These are phyloP conservation scores for Ophraella communa DNA, from an alignment of 2,888 invertebrate genomes.

Conservation along the genomic window DNA sequence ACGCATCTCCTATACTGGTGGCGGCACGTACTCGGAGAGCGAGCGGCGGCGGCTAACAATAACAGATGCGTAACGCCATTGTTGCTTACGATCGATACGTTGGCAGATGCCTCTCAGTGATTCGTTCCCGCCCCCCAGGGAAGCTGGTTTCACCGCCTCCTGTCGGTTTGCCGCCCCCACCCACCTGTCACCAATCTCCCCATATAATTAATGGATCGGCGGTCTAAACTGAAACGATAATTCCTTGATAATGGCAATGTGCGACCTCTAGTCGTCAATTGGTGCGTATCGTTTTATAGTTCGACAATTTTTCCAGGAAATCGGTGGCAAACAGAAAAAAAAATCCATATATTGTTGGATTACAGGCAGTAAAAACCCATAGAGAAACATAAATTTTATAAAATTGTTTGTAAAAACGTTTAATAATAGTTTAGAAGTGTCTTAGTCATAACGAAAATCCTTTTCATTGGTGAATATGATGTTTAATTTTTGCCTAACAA, in stretches of 20 bases:
- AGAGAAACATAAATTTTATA: too few species aligned
- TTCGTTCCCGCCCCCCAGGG: constrained; percentile 44
- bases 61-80: constrained; percentile 50
- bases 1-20: neutral
- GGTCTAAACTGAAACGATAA: constrained; percentile 62
- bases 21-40: neutral
- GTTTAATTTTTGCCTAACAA: too few species aligned
- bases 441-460: too few species aligned
- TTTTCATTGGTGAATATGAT: too few species aligned
- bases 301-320: too few species aligned
- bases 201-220: constrained; percentile 58
- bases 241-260: constrained; percentile 64
- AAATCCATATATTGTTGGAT: too few species aligned
- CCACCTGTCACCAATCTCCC: constrained; percentile 52
- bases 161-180: constrained; percentile 36
- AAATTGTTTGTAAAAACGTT: too few species aligned
- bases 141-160: constrained; percentile 43
- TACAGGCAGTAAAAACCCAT: too few species aligned
- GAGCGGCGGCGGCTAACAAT: constrained; percentile 16
- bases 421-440: too few species aligned
- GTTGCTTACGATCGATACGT: constrained; percentile 50
- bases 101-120: constrained; percentile 48
- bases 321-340: too few species aligned
- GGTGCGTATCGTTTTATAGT: too few species aligned
- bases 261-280: constrained; percentile 59